Base-by-base conservation (phyloP, 2,888 invertebrate species). In the Volucella inanis region DNA sequence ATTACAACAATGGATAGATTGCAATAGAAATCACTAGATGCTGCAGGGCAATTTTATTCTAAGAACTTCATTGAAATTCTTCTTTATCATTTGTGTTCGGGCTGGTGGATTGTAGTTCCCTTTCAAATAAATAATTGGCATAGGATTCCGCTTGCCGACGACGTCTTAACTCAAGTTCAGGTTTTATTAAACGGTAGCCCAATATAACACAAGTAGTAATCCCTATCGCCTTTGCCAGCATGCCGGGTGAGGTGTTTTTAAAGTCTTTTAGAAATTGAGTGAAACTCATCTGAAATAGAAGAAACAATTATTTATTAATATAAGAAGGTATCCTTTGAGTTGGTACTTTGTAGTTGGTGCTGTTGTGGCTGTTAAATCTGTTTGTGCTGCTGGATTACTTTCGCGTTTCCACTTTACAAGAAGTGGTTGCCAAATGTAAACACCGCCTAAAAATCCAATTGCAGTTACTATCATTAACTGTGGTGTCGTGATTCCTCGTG, bases 391-490 rank as follows among this genome's bases (percentile, higher is more conserved):
- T 54, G 10, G n/a, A 22, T 9, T 2, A 0, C 6, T 52, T 47
- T 90, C 90, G 78, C 87, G 88, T 83, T 88, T 90, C 71, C 83
- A 90, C 80, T 88, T 89, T 6, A 90, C 2, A 59, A 93, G 88
- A 4, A 92, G 85, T 50, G 93, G 93, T 74, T 90, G 90, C 93
- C 93, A 93, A 90, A 93, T 92, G 85, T 93, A 93, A 84, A 91
- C 82, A 43, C 93, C 93, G 50, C 90, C 90, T 9, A 91, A 22
- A 45, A 91, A 86, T 59, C 91, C 93, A 74, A 93, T 15, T 12
- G 90, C 90, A 38, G 90, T 89, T 47, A 91, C 91, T 76, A 93
- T 70, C 89, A 92, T 89, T 79, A 93, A 89, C 87, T 93, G 92
- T 31, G 88, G 84, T 41, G 88, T 88, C 65, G 91, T 90, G 49